Conservation (phyloP, 2,888 invertebrate genomes). For the Brenthis daphne region DNA sequence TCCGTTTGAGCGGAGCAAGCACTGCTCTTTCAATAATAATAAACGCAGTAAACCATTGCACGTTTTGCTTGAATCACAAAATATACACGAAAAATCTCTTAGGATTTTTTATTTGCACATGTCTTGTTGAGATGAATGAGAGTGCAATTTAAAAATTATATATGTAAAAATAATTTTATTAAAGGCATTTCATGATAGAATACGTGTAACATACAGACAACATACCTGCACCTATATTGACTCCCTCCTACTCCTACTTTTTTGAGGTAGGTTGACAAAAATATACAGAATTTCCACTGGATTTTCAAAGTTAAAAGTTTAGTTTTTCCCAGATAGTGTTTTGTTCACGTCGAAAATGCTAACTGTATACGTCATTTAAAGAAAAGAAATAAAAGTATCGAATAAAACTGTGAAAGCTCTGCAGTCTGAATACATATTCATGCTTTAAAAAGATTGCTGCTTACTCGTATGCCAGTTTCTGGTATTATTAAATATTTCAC, state of each 20-base stretch:
- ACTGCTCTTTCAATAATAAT: slow-evolving; percentile 35
- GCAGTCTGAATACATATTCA: slow-evolving; percentile 21
- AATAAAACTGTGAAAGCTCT: slow-evolving; percentile 25
- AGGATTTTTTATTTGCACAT: not conserved
- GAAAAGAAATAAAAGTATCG: slow-evolving; percentile 26
- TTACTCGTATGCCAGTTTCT: slow-evolving; percentile 16
- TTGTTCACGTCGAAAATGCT: slow-evolving; percentile 13
- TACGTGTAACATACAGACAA: no score
- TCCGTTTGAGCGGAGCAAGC: slow-evolving; percentile 26
- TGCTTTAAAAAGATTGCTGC: slow-evolving; percentile 17
- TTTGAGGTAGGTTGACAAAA: no score
- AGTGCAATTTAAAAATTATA: no score
- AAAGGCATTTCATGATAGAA: no score
- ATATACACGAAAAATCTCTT: not conserved
- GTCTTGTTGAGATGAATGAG: no score
- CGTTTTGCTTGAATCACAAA: slow-evolving; percentile 1
- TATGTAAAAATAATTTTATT: no score
- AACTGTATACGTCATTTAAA: slow-evolving; percentile 20
- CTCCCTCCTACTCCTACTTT: no score
- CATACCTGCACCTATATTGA: no score
- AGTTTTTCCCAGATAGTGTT: not conserved
- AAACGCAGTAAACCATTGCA: slow-evolving; percentile 29
- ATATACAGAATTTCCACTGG: no score
- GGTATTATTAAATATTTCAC: slow-evolving; percentile 12
- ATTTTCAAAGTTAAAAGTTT: not conserved